Percentiles rank a stretch among this genome's conserved stretches.
phyloP scores from a whole-genome alignment of 2,797 vertebrate genomes.

The Dromococcyx pavoninus region DNA sequence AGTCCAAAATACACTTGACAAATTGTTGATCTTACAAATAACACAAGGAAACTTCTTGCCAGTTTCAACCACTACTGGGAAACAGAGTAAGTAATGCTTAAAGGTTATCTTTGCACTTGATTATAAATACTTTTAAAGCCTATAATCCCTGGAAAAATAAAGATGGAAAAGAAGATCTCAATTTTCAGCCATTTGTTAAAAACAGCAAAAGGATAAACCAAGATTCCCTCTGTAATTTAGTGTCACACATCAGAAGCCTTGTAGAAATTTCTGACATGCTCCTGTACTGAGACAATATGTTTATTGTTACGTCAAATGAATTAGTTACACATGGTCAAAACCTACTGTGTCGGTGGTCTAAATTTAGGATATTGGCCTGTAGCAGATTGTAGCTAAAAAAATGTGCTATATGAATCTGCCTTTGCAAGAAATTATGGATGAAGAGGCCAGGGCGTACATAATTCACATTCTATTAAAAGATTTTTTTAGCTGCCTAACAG shows the following conservation, averaged over 20 bases:
- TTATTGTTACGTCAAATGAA: background rate
- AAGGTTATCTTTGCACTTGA: background rate
- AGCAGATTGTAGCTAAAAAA: constrained; percentile 3
- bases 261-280: background rate
- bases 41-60: background rate
- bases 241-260: background rate
- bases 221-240: background rate
- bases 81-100: background rate
- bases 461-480: background rate
- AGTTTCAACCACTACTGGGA: background rate
- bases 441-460: background rate
- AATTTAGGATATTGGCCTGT: constrained; percentile 1
- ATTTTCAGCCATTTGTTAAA: background rate
- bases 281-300: background rate
- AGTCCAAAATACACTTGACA: background rate
- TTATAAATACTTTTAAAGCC: background rate
- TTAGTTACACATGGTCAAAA: background rate
- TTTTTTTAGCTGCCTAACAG: background rate
- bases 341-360: background rate
- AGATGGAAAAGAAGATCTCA: background rate
- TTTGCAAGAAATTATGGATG: background rate
- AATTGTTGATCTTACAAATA: background rate
- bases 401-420: background rate
- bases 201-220: background rate
- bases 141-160: background rate